phyloP scores from a whole-genome alignment of 2,113 vertebrate genomes.

The Phasianus colchicus region DNA sequence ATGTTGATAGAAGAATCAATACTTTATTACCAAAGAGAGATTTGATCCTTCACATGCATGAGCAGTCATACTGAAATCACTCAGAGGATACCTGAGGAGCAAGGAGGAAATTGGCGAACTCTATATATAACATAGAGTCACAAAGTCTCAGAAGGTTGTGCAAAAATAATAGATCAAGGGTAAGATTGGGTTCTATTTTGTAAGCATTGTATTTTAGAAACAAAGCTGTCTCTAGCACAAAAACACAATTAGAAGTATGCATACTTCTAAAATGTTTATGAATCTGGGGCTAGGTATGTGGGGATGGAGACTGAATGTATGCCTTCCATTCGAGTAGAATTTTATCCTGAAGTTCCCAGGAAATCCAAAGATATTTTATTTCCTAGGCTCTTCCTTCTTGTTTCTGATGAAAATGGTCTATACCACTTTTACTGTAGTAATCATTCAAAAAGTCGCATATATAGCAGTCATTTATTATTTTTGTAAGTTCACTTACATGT shows the following conservation, averaged over 20 bases:
- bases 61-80: background rate
- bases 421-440: background rate
- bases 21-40: background rate
- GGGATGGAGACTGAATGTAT: background rate
- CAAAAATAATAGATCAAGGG: background rate
- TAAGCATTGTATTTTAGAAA: background rate
- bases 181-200: background rate
- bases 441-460: background rate
- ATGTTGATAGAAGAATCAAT: background rate
- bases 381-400: background rate
- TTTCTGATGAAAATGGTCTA: background rate
- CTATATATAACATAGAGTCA: fast-evolving
- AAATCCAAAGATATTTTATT: background rate
- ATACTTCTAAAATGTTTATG: background rate
- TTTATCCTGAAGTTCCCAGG: background rate
- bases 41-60: background rate
- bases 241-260: background rate
- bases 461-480: background rate
- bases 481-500: background rate
- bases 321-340: background rate
- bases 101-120: background rate
- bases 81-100: background rate
- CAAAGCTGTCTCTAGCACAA: background rate
- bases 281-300: background rate
- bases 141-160: background rate